Conservation (phyloP, 1,140 invertebrate genomes). For the Megalopta genalis region DNA sequence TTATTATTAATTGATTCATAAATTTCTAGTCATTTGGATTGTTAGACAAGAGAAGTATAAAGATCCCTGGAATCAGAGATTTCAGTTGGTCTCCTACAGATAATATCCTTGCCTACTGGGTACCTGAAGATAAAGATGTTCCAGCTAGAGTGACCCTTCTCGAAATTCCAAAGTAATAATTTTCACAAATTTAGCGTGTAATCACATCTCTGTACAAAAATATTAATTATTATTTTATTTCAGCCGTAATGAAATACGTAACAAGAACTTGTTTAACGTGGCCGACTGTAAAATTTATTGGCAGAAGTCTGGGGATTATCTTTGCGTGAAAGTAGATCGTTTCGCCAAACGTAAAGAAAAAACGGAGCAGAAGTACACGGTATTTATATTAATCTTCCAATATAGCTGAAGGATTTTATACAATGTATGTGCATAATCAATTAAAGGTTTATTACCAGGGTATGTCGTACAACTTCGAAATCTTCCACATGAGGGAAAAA, state of each 20-base stretch:
- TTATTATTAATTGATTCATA: constrained; percentile 8
- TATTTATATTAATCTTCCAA: constrained; percentile 75
- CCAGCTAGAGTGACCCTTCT: constrained; percentile 91
- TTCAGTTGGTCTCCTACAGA: constrained; percentile 99
- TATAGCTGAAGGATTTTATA: background rate
- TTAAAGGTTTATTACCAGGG: constrained; percentile 82
- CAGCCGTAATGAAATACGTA: constrained; percentile 92
- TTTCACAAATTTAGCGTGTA: background rate
- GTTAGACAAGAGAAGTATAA: constrained; percentile 96
- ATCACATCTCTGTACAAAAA: background rate
- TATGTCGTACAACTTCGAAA: constrained; percentile 99
- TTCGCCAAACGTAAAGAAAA: constrained; percentile 97
- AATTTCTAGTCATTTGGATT: constrained; percentile 90
- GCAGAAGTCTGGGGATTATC: constrained; percentile 98
- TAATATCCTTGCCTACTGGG: constrained; percentile 98
- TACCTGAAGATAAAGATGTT: constrained; percentile 97
- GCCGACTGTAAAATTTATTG: constrained; percentile 99
- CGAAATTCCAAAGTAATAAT: constrained; percentile 87
- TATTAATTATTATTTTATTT: constrained; percentile 64
- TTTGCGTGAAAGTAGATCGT: constrained; percentile 98
- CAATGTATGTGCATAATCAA: background rate
- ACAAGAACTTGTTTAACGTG: constrained; percentile 98
- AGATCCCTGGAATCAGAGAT: constrained; percentile 94
- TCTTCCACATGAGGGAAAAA: constrained; percentile 99
- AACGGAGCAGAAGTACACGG: constrained; percentile 94